phyloP scores from a whole-genome alignment of 2,888 invertebrate genomes.

The Harpalus rubripes region DNA sequence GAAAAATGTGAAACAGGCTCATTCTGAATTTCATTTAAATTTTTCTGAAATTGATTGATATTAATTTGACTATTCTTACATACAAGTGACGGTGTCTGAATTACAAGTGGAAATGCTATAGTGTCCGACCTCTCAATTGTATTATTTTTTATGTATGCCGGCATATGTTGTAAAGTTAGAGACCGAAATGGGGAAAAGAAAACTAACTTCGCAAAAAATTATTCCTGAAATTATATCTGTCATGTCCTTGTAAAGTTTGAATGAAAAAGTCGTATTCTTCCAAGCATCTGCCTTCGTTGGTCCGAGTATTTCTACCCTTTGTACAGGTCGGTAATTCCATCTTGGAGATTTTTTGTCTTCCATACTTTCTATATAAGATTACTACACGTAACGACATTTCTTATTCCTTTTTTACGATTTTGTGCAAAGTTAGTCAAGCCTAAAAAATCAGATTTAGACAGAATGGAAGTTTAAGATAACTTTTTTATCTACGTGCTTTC shows the following conservation, averaged over 20 bases:
- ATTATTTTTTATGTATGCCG: not conserved
- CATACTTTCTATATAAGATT: conserved; percentile 57
- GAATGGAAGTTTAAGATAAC: conserved; percentile 60
- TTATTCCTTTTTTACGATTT: conserved; percentile 62
- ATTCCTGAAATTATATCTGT: conserved; percentile 3
- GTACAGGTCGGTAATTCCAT: conserved; percentile 61
- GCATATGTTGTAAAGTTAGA: not conserved
- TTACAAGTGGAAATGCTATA: too few species aligned
- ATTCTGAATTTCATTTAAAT: too few species aligned
- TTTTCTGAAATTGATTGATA: too few species aligned
- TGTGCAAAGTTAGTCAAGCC: conserved; percentile 55
- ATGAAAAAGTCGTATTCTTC: not conserved
- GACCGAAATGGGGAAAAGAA: not conserved
- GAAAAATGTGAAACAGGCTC: too few species aligned
- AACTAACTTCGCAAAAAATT: not conserved
- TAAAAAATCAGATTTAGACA: conserved; percentile 60
- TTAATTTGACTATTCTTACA: too few species aligned
- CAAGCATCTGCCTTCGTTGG: conserved; percentile 21
- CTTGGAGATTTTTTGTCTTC: conserved; percentile 61
- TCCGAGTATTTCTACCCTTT: conserved; percentile 51
- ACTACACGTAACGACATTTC: conserved; percentile 62
- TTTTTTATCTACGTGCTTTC: conserved; percentile 50
- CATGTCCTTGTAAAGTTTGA: not conserved
- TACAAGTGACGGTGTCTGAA: too few species aligned
- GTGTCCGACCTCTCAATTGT: not conserved